Conservation (phyloP, 2,888 invertebrate genomes). For the Hirudinaria manillensis region DNA sequence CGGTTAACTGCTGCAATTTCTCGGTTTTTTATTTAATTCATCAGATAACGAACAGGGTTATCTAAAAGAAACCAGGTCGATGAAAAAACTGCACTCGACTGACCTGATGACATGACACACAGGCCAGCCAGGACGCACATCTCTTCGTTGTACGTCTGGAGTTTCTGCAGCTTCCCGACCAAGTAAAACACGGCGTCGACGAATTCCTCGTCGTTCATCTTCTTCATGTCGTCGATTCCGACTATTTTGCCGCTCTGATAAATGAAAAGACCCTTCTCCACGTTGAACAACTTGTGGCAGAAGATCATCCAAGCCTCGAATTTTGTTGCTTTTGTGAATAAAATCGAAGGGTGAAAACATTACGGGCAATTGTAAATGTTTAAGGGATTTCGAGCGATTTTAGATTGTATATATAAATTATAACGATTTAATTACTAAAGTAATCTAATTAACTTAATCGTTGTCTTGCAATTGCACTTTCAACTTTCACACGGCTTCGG, state of each 20-base stretch:
- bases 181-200: slow-evolving; percentile 25
- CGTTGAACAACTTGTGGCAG: slow-evolving; percentile 43
- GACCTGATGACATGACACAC: slow-evolving; percentile 28
- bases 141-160: slow-evolving; percentile 19
- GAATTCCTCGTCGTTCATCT: slow-evolving; percentile 23
- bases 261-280: slow-evolving; percentile 42
- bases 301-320: slow-evolving; percentile 48
- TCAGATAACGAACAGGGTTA: no score
- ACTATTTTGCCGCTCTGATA: slow-evolving; percentile 38
- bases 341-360: not conserved
- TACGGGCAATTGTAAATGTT: not conserved
- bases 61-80: no score
- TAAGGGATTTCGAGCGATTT: not conserved
- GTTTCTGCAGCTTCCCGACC: slow-evolving; percentile 7
- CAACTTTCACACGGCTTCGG: no score
- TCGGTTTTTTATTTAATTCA: no score
- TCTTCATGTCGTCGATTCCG: slow-evolving; percentile 33
- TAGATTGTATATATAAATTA: no score
- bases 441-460: no score
- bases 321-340: slow-evolving; percentile 42
- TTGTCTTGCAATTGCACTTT: no score
- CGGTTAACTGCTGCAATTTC: no score
- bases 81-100: not conserved
- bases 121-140: slow-evolving; percentile 26
- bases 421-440: no score